phyloP scores from a whole-genome alignment of 92 coral and sea anemone genomes.

The Phenganax stokvisi region DNA sequence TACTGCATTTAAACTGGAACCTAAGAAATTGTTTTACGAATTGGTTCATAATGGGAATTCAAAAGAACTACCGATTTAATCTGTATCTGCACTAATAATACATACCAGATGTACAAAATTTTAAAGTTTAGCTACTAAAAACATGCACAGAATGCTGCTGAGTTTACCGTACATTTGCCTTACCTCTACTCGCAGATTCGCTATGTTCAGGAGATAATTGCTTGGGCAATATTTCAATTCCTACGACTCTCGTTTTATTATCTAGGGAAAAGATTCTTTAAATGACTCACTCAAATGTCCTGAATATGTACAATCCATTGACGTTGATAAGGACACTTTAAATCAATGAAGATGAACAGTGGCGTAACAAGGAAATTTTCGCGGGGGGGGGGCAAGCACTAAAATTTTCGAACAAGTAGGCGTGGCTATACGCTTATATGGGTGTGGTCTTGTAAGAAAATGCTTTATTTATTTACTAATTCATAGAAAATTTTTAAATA shows the following conservation, averaged over 20 bases:
- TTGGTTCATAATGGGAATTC: neutral
- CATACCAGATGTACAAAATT: too few relatives aligned
- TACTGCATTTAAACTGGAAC: neutral
- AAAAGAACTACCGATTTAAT: too few relatives aligned
- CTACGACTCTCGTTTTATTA: neutral
- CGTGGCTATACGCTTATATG: too few relatives aligned
- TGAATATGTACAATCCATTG: neutral
- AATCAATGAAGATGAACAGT: too few relatives aligned
- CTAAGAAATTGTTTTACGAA: neutral
- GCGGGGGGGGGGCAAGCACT: too few relatives aligned
- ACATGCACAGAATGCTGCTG: neutral
- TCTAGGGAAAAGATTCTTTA: neutral
- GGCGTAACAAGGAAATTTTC: too few relatives aligned
- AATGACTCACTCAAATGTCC: neutral
- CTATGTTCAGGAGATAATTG: neutral
- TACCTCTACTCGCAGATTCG: neutral
- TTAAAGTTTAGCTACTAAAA: neutral
- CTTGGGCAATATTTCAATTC: conserved; percentile 4
- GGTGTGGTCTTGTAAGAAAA: too few relatives aligned
- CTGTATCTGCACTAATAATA: too few relatives aligned
- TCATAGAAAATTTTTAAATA: too few relatives aligned
- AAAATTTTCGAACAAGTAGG: too few relatives aligned
- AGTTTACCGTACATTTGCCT: too few relatives aligned
- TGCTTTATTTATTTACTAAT: too few relatives aligned
- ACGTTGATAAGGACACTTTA: neutral